These are phyloP conservation scores for Holotrichia oblita DNA, from an alignment of 1,140 invertebrate genomes.

Conservation along the genomic window DNA sequence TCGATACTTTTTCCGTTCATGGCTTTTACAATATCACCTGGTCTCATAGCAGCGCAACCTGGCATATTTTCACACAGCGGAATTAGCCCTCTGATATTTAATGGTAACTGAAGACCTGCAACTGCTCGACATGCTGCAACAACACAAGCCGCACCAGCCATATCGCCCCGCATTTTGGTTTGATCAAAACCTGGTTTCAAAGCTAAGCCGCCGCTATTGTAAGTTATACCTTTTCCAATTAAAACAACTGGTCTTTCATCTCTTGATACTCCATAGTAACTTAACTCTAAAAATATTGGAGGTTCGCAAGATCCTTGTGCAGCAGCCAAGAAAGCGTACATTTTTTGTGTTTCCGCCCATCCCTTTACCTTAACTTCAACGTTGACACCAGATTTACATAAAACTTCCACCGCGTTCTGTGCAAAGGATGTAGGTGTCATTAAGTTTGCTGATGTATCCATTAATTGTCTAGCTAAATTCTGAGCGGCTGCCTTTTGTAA, in stretches of 20 bases:
- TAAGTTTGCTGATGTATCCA: constrained; percentile 73
- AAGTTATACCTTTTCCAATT: constrained; percentile 71
- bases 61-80: constrained; percentile 75
- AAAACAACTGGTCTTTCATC: constrained; percentile 61
- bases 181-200: constrained; percentile 68
- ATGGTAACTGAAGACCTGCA: constrained; percentile 65
- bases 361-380: constrained; percentile 64
- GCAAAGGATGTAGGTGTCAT: constrained; percentile 72
- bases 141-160: constrained; percentile 74
- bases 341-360: constrained; percentile 70
- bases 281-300: constrained; percentile 71
- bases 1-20: constrained; percentile 73
- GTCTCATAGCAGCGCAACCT: constrained; percentile 68
- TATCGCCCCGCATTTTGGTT: constrained; percentile 72
- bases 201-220: constrained; percentile 75
- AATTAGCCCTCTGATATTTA: constrained; percentile 67
- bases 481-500: constrained; percentile 68
- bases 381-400: constrained; percentile 62
- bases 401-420: constrained; percentile 62
- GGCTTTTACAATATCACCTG: constrained; percentile 72
- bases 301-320: constrained; percentile 70
- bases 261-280: constrained; percentile 61
- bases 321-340: constrained; percentile 72
- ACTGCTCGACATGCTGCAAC: constrained; percentile 65
- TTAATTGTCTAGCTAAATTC: constrained; percentile 69